A percentile compares a stretch with the other conserved stretches of the same genome.
These are phyloP conservation scores for Ceratosolen fusciceps DNA, from an alignment of 1,140 invertebrate species.

Conservation along the genomic window DNA sequence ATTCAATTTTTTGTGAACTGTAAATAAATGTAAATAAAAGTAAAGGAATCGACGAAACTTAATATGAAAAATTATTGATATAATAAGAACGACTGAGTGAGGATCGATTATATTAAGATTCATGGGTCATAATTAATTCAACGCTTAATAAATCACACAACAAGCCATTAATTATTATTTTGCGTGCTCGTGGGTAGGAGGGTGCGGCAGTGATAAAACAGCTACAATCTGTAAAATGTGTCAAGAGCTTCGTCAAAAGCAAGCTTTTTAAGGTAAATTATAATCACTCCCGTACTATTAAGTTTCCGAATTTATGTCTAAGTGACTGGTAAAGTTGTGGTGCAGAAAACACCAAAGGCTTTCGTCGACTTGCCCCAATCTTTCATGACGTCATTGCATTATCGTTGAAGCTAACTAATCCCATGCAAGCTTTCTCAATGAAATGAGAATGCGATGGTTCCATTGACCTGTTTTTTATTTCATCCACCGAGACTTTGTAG, in stretches of 20 bases:
- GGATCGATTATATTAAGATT: background rate
- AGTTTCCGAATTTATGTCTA: too few species aligned
- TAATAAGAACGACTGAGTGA: too few species aligned
- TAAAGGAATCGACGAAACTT: too few species aligned
- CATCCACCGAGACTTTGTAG: background rate
- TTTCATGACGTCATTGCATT: background rate
- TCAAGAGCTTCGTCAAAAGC: too few species aligned
- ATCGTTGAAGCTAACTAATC: background rate
- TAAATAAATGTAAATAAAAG: too few species aligned
- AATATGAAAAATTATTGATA: too few species aligned
- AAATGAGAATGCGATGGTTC: background rate
- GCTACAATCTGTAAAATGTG: background rate
- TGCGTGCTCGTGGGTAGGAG: background rate
- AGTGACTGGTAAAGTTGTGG: background rate
- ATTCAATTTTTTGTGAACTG: too few species aligned
- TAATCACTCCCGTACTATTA: too few species aligned
- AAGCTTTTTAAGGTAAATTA: too few species aligned
- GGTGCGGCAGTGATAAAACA: background rate
- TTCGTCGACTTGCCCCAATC: background rate
- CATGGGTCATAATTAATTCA: background rate
- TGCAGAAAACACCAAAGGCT: background rate
- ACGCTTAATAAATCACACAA: background rate
- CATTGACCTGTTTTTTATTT: background rate
- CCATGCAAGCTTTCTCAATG: background rate
- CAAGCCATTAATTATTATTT: conserved; percentile 10